Base-by-base conservation (phyloP, 2,797 vertebrate genomes). In the Sebastes hubbsi region DNA sequence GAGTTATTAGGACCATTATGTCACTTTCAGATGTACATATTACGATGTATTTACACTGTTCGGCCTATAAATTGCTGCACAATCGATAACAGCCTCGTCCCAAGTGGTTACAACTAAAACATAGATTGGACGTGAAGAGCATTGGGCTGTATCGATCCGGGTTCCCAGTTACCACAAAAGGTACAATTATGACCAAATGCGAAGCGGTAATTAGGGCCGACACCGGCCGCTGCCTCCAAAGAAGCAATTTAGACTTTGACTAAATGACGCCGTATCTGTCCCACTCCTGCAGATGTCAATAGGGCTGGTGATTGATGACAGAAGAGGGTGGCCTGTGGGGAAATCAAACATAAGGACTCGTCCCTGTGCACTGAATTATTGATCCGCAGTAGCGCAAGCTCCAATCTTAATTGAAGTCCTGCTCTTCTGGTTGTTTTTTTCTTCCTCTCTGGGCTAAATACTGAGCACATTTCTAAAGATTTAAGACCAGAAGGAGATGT, bases 291-390 rank as follows among this genome's bases (percentile, higher is more conserved):
- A 74, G 16, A 18, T 10, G 78, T 86, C 91, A 78, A 85, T 84
- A 79, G 16, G 1, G 14, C 13, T 38, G 56, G 42, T 81, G 82
- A 89, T 66, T 79, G 79, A 91, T 66, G 79, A 71, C 29, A 42
- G 61, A 24, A 18, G 27, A 20, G 8, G 42, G 68, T 6, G 62
- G 82, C 42, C 82, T 34, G 30, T 22, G 52, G 88, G 87, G 85
- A 87, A 91, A 91, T 91, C 79, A 84, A 78, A 69, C 61, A 18
- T n/a, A 60, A 67, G 13, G 52, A 46, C 64, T 69, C 13, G 52
- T 87, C 77, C 65, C 74, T 62, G 76, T 20, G 75, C 60, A 25
- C 36, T 69, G 73, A 78, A 76, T 76, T 84, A 91, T 86, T 87
- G 87, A 88, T 89, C 60, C 25, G 3, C 20, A 52, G 20, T 5